These are phyloP conservation scores for Menidia menidia DNA, from an alignment of 2,797 vertebrate species.

Conservation along the genomic window DNA sequence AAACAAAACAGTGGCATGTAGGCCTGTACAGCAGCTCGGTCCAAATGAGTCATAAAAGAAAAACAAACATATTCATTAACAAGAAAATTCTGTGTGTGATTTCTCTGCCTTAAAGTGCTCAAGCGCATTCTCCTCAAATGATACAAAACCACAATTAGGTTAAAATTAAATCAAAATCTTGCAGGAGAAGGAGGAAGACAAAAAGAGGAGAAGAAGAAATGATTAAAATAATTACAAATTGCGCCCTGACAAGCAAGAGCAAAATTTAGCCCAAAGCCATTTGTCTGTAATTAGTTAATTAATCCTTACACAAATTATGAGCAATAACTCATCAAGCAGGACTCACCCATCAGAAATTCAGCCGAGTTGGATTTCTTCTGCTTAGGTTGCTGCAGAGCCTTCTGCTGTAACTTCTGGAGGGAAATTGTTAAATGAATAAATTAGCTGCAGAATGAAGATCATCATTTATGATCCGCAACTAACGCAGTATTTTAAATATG, in stretches of 20 bases:
- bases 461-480: slow-evolving; percentile 99
- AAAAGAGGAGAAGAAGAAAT: slow-evolving; percentile 92
- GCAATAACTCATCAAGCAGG: slow-evolving; percentile 99
- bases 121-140: slow-evolving; percentile 92
- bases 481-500: slow-evolving; percentile 99
- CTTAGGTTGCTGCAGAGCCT: slow-evolving; percentile 99
- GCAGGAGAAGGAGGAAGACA: slow-evolving; percentile 82
- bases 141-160: slow-evolving; percentile 99
- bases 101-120: slow-evolving; percentile 86
- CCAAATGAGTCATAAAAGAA: slow-evolving; percentile 67
- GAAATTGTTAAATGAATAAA: slow-evolving; percentile 99
- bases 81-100: slow-evolving; percentile 84
- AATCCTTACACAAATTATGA: slow-evolving; percentile 99
- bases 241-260: slow-evolving; percentile 99
- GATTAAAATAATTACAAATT: slow-evolving; percentile 99
- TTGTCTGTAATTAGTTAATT: slow-evolving; percentile 99
- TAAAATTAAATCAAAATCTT: slow-evolving; percentile 98
- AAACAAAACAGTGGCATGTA: slow-evolving; percentile 27
- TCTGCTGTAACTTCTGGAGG: slow-evolving; percentile 99
- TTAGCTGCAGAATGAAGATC: slow-evolving; percentile 99
- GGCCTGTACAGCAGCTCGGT: slow-evolving; percentile 42
- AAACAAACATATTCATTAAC: slow-evolving; percentile 80
- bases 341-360: slow-evolving; percentile 99
- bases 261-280: slow-evolving; percentile 99
- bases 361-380: slow-evolving; percentile 99